phyloP scores from a whole-genome alignment of 2,888 invertebrate species.

The Pandemis heparana region DNA sequence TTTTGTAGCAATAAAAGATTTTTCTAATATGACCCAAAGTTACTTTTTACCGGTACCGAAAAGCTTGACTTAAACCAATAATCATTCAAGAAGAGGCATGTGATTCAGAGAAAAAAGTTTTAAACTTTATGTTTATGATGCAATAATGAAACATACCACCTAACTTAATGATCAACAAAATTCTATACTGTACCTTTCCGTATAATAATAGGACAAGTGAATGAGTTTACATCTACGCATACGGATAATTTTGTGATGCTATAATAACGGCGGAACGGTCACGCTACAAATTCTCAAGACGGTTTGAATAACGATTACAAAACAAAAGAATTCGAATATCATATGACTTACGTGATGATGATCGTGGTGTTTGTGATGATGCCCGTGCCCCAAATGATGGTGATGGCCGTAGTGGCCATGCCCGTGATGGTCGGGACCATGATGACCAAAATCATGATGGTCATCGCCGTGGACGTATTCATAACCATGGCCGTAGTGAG shows the following conservation, averaged over 20 bases:
- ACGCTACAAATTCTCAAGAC: constrained; percentile 34
- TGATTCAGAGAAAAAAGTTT: too few relatives aligned
- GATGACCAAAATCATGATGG: constrained; percentile 26
- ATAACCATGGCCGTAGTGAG: constrained; percentile 63
- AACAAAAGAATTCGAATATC: constrained; percentile 27
- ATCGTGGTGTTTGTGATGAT: constrained; percentile 56
- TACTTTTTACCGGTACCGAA: too few relatives aligned
- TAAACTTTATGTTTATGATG: too few relatives aligned
- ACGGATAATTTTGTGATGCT: constrained; percentile 1
- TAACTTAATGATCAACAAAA: neutral
- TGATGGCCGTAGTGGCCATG: constrained; percentile 53
- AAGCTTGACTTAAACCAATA: too few relatives aligned
- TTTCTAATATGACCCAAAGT: too few relatives aligned
- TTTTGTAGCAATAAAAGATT: too few relatives aligned
- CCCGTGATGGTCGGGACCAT: constrained; percentile 42
- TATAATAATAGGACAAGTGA: neutral
- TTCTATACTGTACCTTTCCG: neutral
- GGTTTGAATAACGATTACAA: constrained; percentile 31
- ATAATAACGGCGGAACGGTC: constrained; percentile 39
- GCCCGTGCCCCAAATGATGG: constrained; percentile 50
- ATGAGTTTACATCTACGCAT: neutral
- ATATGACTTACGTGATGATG: constrained; percentile 67
- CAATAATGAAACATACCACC: neutral
- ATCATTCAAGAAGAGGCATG: too few relatives aligned
- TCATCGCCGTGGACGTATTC: constrained; percentile 57